Percentiles rank a stretch among this genome's conserved stretches.
phyloP scores from a whole-genome alignment of 2,797 vertebrate species.

The Peromyscus melanophrys region DNA sequence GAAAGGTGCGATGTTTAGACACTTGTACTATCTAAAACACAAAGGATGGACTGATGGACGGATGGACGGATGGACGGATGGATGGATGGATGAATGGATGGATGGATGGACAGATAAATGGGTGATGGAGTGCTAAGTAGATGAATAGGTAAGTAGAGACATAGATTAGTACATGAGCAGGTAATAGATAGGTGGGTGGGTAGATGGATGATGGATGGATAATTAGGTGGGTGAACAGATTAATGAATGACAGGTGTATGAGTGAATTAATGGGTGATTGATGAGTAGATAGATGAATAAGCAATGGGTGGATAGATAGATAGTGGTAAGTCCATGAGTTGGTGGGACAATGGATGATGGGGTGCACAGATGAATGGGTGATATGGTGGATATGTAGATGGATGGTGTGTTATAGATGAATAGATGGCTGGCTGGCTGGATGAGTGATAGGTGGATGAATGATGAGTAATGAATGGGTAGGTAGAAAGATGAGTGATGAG shows the following conservation, averaged over 20 bases:
- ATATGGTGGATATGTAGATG: not conserved
- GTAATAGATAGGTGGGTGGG: not conserved
- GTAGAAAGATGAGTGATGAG: too few species aligned
- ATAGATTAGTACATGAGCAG: not conserved
- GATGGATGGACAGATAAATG: accelerated
- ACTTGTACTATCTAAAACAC: not conserved
- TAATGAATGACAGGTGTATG: too few species aligned
- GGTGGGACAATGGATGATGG: not conserved
- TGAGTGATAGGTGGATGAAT: not conserved
- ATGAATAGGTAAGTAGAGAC: not conserved
- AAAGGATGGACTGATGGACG: not conserved
- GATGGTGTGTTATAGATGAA: not conserved
- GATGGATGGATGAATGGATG: too few species aligned
- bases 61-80: not conserved
- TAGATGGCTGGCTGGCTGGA: not conserved
- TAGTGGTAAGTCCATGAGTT: too few species aligned
- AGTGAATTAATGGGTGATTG: not conserved
- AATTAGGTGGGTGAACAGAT: not conserved
- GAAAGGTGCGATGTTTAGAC: not conserved
- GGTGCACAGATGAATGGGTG: not conserved
- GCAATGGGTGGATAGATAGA: not conserved
- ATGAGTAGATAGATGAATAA: accelerated
- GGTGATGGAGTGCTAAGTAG: not conserved
- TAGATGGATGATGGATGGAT: not conserved
- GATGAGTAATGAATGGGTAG: not conserved